Evolutionary conservation across 2,888 invertebrate genomes (phyloP), one percentile per base, ranked within the genome.

Genomic region (Theretra japonica): DNA sequence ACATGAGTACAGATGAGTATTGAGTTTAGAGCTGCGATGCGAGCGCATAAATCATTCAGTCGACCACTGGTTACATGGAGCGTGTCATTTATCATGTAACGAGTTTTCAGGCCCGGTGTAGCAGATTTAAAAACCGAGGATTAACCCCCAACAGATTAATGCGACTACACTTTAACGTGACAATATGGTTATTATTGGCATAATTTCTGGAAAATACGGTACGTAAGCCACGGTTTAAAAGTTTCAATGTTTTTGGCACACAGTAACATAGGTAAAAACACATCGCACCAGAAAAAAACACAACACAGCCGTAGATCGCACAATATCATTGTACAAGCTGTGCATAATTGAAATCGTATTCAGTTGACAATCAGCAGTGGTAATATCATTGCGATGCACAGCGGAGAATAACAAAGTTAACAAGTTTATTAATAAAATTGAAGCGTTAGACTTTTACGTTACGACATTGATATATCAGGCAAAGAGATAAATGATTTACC

Each of bases 401-500:
- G 60, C n/a, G 30, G 19, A 30, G 7, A 33, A 60, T 59, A 8
- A 60, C n/a, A 28, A 69, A 53, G 30, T n/a, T 23, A 25, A 57
- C 23, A 65, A 65, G 17, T 56, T 71, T 41, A 50, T 59, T 48
- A 56, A 71, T 19, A 56, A 56, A 57, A 65, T 41, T 19, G 4
- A 65, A 56, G 50, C 41, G 62, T 56, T 41, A 17, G 4, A 41
- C 30, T 62, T 25, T 33, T 65, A 41, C 33, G 48, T 77, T 65
- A 62, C 65, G 65, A 65, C 65, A 65, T 71, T 73, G 56, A 74
- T 75, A 79, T 73, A 58, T 83, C 86, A 88, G 87, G 87, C 87
- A 86, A 82, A 82, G 86, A 89, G 88, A 87, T 84, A 85, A 82
- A 83, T 85, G 84, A 83, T 86, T 93, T 94, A 95, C 95, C 95